Percentiles rank a stretch among this genome's conserved stretches.
phyloP scores from a whole-genome alignment of 2,888 invertebrate species.

The Drosophila siamana region DNA sequence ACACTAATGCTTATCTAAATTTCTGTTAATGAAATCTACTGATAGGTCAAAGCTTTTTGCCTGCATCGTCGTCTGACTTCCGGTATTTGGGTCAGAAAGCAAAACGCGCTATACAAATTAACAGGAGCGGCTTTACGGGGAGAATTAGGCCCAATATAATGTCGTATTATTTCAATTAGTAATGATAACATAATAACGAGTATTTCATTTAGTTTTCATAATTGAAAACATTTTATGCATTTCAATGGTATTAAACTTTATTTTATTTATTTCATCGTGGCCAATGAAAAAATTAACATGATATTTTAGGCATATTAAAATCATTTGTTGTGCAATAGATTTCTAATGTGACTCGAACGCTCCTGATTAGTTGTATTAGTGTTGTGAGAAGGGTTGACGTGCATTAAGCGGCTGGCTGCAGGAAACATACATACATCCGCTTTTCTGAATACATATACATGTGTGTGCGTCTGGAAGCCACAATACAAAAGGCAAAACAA shows the following conservation, averaged over 20 bases:
- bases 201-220: too few relatives aligned
- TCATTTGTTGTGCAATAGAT: not conserved
- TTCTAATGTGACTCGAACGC: constrained; percentile 26
- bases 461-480: constrained; percentile 24
- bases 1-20: constrained; percentile 76
- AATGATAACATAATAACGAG: too few relatives aligned
- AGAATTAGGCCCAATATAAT: not conserved
- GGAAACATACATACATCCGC: constrained; percentile 28
- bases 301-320: too few relatives aligned
- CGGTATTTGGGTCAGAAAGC: constrained; percentile 50
- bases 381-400: constrained; percentile 70
- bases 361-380: constrained; percentile 56
- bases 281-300: too few relatives aligned
- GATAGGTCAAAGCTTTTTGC: constrained; percentile 60
- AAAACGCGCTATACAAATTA: constrained; percentile 26
- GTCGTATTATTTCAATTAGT: not conserved
- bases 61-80: constrained; percentile 47
- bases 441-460: constrained; percentile 20
- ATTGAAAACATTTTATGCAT: too few relatives aligned
- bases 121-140: constrained; percentile 30
- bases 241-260: too few relatives aligned
- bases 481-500: constrained; percentile 65
- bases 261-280: too few relatives aligned
- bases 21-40: constrained; percentile 71
- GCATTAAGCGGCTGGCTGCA: constrained; percentile 49